Conservation (phyloP, 1,140 invertebrate species). For the Heliconius melpomene region DNA sequence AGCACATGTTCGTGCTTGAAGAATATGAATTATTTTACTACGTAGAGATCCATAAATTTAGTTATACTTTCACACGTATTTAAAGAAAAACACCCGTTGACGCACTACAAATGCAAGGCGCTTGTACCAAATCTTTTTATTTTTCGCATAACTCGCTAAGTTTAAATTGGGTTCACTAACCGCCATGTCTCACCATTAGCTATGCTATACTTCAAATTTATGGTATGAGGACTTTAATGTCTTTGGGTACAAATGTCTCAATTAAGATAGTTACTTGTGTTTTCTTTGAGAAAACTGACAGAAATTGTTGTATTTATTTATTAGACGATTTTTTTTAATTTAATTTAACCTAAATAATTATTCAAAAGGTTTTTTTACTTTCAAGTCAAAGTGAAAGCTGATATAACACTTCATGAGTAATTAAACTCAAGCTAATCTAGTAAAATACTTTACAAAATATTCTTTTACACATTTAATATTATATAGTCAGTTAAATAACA, state of each 20-base stretch:
- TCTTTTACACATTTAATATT: background rate
- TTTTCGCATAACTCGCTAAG: background rate
- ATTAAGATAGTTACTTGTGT: background rate
- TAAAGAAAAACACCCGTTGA: background rate
- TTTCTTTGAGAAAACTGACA: background rate
- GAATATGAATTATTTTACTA: background rate
- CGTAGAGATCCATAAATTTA: conserved; percentile 7
- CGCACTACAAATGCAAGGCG: background rate
- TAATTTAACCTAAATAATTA: conserved; percentile 5
- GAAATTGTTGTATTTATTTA: background rate
- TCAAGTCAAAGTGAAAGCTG: background rate
- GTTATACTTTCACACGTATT: conserved; percentile 1
- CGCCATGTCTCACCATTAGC: background rate
- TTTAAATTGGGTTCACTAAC: background rate
- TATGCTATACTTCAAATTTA: background rate
- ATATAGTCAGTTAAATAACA: conserved; percentile 1
- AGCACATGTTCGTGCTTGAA: background rate
- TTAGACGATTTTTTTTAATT: background rate
- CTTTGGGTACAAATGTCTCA: background rate
- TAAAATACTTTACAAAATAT: background rate
- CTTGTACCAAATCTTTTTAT: background rate
- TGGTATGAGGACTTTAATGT: background rate
- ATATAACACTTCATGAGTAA: conserved; percentile 5
- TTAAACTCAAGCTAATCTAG: conserved; percentile 5
- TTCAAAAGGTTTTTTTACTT: conserved; percentile 14